A percentile compares a stretch with the other conserved stretches of the same genome.
phyloP scores from a whole-genome alignment of 2,888 invertebrate genomes.

The Nephrocerus scutellatus region DNA sequence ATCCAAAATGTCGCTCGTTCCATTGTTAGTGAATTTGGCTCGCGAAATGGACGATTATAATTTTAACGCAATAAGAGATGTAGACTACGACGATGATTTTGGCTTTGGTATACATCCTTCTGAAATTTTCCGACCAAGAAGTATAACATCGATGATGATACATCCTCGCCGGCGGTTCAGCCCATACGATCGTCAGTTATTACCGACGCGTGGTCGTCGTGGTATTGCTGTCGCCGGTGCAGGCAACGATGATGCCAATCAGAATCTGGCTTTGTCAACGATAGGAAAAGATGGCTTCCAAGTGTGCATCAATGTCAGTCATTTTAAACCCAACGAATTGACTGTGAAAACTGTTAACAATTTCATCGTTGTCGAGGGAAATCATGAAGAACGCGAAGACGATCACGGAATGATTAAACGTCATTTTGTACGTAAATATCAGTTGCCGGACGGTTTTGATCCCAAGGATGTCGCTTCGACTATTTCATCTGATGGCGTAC shows the following conservation, averaged over 20 bases:
- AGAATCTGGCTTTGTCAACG: conserved; percentile 26
- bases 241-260: conserved; percentile 59
- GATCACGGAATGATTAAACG: conserved; percentile 67
- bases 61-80: conserved; percentile 19
- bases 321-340: conserved; percentile 73
- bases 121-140: conserved; percentile 36
- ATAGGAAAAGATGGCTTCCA: conserved; percentile 62
- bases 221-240: too few relatives aligned
- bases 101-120: conserved; percentile 37
- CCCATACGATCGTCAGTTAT: conserved; percentile 59
- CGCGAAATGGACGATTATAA: conserved; percentile 33
- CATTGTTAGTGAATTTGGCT: conserved; percentile 37
- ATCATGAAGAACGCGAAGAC: conserved; percentile 68
- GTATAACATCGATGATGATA: conserved; percentile 24
- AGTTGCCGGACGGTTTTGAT: conserved; percentile 69
- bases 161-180: conserved; percentile 61
- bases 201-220: conserved; percentile 2
- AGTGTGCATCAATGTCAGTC: conserved; percentile 67
- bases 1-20: conserved; percentile 38
- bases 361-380: conserved; percentile 65
- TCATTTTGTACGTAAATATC: conserved; percentile 68
- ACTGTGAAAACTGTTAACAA: conserved; percentile 71
- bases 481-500: conserved; percentile 67
- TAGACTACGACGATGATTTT: conserved; percentile 33
- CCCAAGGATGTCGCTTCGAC: conserved; percentile 65